phyloP scores from a whole-genome alignment of 1,140 invertebrate species.

The Drosophila kurseongensis region DNA sequence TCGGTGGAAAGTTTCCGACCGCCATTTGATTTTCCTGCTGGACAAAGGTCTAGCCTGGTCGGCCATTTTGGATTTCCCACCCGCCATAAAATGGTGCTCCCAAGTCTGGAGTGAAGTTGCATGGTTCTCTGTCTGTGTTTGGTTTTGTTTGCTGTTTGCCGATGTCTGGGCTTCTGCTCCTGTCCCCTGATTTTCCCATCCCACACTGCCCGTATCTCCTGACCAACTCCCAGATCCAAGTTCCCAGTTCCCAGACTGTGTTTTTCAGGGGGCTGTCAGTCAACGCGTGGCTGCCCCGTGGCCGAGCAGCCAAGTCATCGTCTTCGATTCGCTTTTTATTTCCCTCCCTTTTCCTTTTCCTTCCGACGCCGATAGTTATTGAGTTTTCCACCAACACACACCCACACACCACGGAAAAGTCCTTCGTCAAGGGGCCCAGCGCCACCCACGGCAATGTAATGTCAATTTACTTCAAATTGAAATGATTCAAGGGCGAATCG shows the following conservation, averaged over 20 bases:
- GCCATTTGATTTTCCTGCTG: slow-evolving; percentile 35
- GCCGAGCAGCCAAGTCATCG: slow-evolving; percentile 42
- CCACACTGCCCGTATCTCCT: slow-evolving; percentile 9
- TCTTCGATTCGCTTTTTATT: slow-evolving; percentile 60
- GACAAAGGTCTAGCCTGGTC: slow-evolving; percentile 52
- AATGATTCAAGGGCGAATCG: slow-evolving; percentile 74
- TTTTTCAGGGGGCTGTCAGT: slow-evolving; percentile 62
- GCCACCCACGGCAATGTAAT: slow-evolving; percentile 69
- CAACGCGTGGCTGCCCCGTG: slow-evolving; percentile 63
- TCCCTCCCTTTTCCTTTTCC: slow-evolving; percentile 7
- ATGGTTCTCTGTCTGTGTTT: slow-evolving; percentile 17
- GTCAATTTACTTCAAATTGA: slow-evolving; percentile 78
- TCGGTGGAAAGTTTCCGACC: slow-evolving; percentile 23
- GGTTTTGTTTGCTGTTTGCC: slow-evolving; percentile 32
- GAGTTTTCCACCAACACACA: slow-evolving; percentile 51
- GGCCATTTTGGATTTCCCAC: slow-evolving; percentile 63
- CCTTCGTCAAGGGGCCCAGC: neutral
- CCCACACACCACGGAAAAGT: slow-evolving; percentile 9
- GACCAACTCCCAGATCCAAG: slow-evolving; percentile 25
- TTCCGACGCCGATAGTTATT: slow-evolving; percentile 70
- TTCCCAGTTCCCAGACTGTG: slow-evolving; percentile 32
- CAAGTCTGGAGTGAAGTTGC: slow-evolving; percentile 14
- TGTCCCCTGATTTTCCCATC: neutral
- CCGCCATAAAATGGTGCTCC: slow-evolving; percentile 7
- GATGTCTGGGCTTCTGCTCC: slow-evolving; percentile 11